Conservation (phyloP, 2,113 vertebrate species). For the Electrona antarctica region DNA sequence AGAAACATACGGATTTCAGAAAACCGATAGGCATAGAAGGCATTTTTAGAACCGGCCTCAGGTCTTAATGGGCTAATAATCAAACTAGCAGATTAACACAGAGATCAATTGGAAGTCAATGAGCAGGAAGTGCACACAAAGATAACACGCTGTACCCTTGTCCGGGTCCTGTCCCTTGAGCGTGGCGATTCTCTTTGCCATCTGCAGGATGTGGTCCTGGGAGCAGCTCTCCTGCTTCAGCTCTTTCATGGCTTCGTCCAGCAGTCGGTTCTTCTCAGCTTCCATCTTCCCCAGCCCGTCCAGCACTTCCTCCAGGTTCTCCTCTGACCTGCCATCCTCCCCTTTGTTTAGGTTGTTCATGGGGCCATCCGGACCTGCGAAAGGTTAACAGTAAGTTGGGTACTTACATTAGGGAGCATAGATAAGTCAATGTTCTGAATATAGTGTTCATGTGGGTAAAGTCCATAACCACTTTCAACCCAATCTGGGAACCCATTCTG, state of each 20-base stretch:
- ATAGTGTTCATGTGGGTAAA: too few species aligned
- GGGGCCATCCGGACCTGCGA: constrained; percentile 63
- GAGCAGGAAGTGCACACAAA: too few species aligned
- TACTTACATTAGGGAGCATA: too few species aligned
- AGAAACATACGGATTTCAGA: too few species aligned
- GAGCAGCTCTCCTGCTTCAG: constrained; percentile 83
- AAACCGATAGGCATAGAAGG: too few species aligned
- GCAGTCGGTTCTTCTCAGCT: constrained; percentile 84
- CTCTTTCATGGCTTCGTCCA: constrained; percentile 86
- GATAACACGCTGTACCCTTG: constrained; percentile 85
- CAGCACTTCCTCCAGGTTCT: constrained; percentile 75
- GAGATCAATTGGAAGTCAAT: too few species aligned
- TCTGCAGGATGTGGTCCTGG: constrained; percentile 84
- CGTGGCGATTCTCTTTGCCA: constrained; percentile 86
- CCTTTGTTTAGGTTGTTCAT: constrained; percentile 88
- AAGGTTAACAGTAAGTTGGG: constrained; percentile 14
- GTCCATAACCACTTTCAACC: too few species aligned
- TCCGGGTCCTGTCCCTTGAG: constrained; percentile 89
- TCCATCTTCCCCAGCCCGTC: constrained; percentile 77
- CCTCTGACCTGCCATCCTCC: constrained; percentile 56
- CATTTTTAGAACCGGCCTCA: too few species aligned
- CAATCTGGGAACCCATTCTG: too few species aligned
- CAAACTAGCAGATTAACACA: too few species aligned
- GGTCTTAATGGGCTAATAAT: too few species aligned
- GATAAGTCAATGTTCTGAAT: too few species aligned